Evolutionary conservation across 2,797 vertebrate genomes (phyloP).

Genomic region (Sebastolobus alascanus): DNA sequence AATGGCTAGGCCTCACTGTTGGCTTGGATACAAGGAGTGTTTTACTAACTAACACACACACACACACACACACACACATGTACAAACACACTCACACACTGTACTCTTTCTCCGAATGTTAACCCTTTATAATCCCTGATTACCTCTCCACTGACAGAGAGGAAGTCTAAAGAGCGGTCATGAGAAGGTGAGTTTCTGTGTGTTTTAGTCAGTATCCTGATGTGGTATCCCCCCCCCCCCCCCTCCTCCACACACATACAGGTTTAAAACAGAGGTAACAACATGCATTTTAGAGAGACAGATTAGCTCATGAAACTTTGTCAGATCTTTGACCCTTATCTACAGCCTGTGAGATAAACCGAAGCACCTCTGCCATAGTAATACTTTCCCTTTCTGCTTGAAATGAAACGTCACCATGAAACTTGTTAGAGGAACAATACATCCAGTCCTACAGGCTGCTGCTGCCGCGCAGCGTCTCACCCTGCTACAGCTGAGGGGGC

Average conservation of each 20-base stretch:
- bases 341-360: neutral
- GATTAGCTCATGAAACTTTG: neutral
- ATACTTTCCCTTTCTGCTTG: neutral
- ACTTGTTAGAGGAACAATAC: neutral
- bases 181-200: constrained; percentile 11
- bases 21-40: constrained; percentile 43
- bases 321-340: neutral
- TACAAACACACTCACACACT: constrained; percentile 9
- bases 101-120: constrained; percentile 31
- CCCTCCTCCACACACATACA: neutral
- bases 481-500: constrained; percentile 28
- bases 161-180: constrained; percentile 20
- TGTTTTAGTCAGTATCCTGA: constrained; percentile 16
- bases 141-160: constrained; percentile 1
- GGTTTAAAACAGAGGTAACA: neutral
- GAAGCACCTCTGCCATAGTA: neutral
- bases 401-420: constrained; percentile 20
- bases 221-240: too few relatives aligned
- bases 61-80: neutral
- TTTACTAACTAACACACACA: constrained; percentile 9
- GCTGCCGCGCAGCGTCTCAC: constrained; percentile 12
- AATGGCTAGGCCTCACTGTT: constrained; percentile 47
- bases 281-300: neutral
- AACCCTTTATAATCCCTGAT: constrained; percentile 31
- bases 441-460: constrained; percentile 10